A percentile compares a stretch with the other conserved stretches of the same genome.
phyloP scores from a whole-genome alignment of 2,888 invertebrate genomes.

The Scotopteryx bipunctaria region DNA sequence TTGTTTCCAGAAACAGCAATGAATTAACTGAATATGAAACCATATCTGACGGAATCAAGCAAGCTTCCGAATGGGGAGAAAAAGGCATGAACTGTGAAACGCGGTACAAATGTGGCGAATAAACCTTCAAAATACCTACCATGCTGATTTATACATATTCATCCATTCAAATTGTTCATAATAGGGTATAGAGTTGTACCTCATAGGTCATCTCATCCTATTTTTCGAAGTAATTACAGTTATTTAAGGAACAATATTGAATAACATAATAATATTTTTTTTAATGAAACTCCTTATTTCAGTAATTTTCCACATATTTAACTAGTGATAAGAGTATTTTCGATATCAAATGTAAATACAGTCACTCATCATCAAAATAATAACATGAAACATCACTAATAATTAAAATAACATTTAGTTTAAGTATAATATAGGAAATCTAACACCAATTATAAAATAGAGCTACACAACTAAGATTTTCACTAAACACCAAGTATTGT shows the following conservation, averaged over 20 bases:
- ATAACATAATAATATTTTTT: background rate
- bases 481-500: conserved; percentile 8
- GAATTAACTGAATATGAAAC: conserved; percentile 84
- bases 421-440: background rate
- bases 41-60: conserved; percentile 85
- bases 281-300: background rate
- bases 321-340: conserved; percentile 8
- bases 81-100: conserved; percentile 83
- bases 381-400: too few relatives aligned
- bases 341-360: conserved; percentile 14
- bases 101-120: conserved; percentile 75
- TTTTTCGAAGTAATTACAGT: too few relatives aligned
- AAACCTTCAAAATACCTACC: background rate
- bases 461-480: conserved; percentile 3
- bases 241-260: too few relatives aligned
- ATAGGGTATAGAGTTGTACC: too few relatives aligned
- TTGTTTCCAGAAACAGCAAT: conserved; percentile 66
- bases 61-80: conserved; percentile 86
- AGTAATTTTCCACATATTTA: background rate
- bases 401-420: too few relatives aligned
- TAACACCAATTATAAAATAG: background rate
- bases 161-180: too few relatives aligned
- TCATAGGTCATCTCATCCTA: too few relatives aligned
- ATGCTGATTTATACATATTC: too few relatives aligned
- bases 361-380: too few relatives aligned